These are phyloP conservation scores for Philonicus albiceps DNA, from an alignment of 2,888 invertebrate species.

Conservation along the genomic window DNA sequence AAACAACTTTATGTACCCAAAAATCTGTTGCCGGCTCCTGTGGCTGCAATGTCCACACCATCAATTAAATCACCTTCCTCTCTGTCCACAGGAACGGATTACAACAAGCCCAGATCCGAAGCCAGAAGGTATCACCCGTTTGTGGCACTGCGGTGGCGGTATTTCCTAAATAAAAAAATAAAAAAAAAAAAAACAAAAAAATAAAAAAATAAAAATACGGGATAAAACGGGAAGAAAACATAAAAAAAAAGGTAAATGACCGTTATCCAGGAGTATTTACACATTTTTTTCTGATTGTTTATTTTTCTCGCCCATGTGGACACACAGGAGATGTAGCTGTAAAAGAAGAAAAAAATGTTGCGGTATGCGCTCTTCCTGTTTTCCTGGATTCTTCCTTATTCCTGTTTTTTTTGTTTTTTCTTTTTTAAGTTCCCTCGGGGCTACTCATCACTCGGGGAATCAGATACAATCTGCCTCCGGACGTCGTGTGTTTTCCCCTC, in stretches of 20 bases:
- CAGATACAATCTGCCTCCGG: not conserved
- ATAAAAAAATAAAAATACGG: not conserved
- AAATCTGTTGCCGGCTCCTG: conserved; percentile 6
- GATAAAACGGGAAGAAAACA: not conserved
- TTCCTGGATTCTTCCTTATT: not conserved
- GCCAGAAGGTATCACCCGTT: not conserved
- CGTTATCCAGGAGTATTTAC: not conserved
- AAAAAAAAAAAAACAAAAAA: not conserved
- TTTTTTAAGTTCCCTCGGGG: not conserved
- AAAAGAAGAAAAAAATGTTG: not conserved
- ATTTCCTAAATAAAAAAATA: not conserved
- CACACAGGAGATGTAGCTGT: not conserved
- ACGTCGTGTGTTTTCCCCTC: not conserved
- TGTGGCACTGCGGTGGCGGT: not conserved
- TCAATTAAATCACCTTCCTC: not conserved
- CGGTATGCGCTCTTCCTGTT: not conserved
- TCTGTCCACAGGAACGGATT: not conserved
- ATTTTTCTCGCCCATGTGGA: not conserved
- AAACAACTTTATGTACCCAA: not conserved
- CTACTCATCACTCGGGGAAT: not conserved
- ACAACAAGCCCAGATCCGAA: not conserved
- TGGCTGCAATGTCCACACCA: not conserved
- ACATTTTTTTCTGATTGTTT: conserved; percentile 14
- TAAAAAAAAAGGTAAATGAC: not conserved
- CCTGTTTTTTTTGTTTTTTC: not conserved